These are phyloP conservation scores for Tuberolachnus salignus DNA, from an alignment of 2,888 invertebrate genomes.

Conservation along the genomic window DNA sequence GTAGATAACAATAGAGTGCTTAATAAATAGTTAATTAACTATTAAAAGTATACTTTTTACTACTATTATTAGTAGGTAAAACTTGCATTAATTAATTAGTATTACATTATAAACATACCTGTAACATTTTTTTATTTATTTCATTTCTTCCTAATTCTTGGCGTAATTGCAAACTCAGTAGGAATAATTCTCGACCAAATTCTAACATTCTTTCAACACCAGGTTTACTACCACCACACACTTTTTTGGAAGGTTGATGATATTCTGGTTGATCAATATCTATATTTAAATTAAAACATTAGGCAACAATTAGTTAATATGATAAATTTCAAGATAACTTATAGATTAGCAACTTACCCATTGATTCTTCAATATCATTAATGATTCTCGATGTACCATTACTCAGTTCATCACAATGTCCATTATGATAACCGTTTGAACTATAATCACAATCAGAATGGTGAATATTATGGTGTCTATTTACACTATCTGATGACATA, in stretches of 20 bases:
- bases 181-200: conserved; percentile 91
- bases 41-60: no score
- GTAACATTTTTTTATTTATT: conserved; percentile 87
- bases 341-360: conserved; percentile 34
- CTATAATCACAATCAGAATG: conserved; percentile 33
- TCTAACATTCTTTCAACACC: conserved; percentile 92
- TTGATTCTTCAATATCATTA: conserved; percentile 51
- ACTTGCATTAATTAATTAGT: no score
- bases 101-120: conserved; percentile 66
- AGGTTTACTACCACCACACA: conserved; percentile 75
- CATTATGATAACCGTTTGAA: conserved; percentile 54
- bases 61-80: no score
- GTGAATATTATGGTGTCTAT: conserved; percentile 46
- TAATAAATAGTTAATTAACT: no score
- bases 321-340: not conserved
- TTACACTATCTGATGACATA: conserved; percentile 46
- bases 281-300: conserved; percentile 61
- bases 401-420: conserved; percentile 50
- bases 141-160: conserved; percentile 82
- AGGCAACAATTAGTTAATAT: conserved; percentile 28
- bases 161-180: conserved; percentile 84
- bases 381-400: conserved; percentile 50
- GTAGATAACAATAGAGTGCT: no score
- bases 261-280: conserved; percentile 65
- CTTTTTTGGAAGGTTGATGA: conserved; percentile 62